Percentiles rank a stretch among this genome's conserved stretches.
phyloP scores from a whole-genome alignment of 2,113 vertebrate genomes.

The Rhinopomastus cyanomelas region DNA sequence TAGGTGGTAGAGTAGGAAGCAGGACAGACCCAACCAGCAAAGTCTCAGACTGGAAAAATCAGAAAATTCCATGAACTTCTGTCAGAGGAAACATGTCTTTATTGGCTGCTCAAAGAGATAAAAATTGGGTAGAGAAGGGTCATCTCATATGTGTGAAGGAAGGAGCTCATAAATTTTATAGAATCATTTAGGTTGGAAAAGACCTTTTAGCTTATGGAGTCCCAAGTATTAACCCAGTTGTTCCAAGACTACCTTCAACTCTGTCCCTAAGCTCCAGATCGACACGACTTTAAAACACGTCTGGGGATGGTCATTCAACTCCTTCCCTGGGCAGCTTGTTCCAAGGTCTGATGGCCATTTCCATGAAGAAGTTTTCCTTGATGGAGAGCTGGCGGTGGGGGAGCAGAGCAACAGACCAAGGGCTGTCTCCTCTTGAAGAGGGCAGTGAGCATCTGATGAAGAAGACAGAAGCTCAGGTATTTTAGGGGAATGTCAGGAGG shows the following conservation, averaged over 20 bases:
- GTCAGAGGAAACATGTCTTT: background rate
- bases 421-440: background rate
- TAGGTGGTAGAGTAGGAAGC: conserved; percentile 44
- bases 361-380: too few species aligned
- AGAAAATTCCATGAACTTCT: background rate
- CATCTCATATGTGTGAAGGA: accelerated
- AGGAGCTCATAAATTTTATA: background rate
- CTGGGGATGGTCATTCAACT: too few species aligned
- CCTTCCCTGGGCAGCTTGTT: too few species aligned
- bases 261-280: too few species aligned
- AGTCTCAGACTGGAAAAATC: background rate
- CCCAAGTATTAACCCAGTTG: too few species aligned
- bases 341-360: too few species aligned
- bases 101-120: background rate
- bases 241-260: too few species aligned
- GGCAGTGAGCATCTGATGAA: accelerated
- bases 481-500: too few species aligned
- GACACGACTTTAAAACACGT: too few species aligned
- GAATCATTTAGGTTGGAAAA: too few species aligned
- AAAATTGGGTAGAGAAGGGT: accelerated
- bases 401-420: background rate
- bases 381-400: background rate
- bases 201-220: too few species aligned
- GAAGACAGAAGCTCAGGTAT: background rate
- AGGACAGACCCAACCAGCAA: background rate